phyloP scores from a whole-genome alignment of 2,797 vertebrate genomes.

The Myotis findleyi region DNA sequence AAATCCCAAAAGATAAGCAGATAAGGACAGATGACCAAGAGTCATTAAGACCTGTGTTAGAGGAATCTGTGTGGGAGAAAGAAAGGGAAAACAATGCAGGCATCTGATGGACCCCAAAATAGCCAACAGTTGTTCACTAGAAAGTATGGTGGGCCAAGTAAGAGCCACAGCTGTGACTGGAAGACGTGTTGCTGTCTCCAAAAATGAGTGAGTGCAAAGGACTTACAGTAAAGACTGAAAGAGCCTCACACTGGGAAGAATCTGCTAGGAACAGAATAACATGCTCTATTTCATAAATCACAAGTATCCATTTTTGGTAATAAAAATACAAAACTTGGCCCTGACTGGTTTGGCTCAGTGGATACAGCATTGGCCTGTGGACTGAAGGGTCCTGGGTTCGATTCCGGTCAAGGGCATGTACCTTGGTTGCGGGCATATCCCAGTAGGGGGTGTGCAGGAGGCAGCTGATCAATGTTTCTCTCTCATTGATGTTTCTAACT shows the following conservation, averaged over 20 bases:
- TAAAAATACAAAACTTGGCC: constrained; percentile 33
- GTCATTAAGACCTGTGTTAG: neutral
- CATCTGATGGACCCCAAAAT: neutral
- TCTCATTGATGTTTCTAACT: no score
- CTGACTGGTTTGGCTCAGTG: no score
- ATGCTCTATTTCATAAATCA: neutral
- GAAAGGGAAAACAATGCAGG: neutral
- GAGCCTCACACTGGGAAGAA: neutral
- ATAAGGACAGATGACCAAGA: neutral
- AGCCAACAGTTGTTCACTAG: neutral
- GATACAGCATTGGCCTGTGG: no score
- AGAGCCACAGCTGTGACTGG: neutral
- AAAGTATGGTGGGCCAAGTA: neutral
- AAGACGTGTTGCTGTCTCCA: neutral
- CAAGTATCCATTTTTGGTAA: constrained; percentile 1
- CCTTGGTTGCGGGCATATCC: no score
- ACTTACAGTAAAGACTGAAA: neutral
- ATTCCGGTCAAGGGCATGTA: no score
- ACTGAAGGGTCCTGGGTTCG: no score
- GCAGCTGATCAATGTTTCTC: no score
- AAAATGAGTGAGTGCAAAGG: neutral
- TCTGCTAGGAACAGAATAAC: neutral
- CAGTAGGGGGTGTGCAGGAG: no score
- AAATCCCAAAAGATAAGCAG: neutral
- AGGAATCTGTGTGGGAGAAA: neutral